A percentile compares a stretch with the other conserved stretches of the same genome.
Conservation (phyloP, 35 echinoderm and acorn worm genomes). For the Apostichopus californicus region DNA sequence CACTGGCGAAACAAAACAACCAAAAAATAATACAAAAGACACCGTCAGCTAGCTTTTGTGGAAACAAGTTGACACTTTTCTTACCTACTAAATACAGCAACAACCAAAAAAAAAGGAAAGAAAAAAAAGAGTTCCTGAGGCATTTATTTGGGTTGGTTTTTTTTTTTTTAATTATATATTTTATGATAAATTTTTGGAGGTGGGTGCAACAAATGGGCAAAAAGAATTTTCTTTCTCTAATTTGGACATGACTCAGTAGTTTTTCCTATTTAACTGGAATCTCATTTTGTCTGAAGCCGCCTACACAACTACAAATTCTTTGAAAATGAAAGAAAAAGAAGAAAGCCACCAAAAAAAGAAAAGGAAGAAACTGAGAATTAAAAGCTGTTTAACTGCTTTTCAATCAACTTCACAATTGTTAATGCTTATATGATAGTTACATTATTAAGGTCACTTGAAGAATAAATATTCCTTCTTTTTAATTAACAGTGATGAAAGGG, state of each 20-base stretch:
- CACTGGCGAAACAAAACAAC: neutral
- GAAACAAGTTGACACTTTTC: neutral
- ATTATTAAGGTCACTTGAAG: no score
- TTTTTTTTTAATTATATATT: neutral
- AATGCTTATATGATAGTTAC: no score
- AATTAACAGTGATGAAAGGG: no score
- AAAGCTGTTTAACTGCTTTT: no score
- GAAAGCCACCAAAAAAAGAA: no score
- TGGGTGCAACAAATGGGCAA: neutral
- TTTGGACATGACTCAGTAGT: neutral
- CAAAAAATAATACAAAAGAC: neutral
- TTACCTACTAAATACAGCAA: neutral
- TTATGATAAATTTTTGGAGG: neutral
- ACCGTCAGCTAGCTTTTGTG: neutral
- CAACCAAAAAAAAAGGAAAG: no score
- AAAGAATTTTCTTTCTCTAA: neutral
- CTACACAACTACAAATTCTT: no score
- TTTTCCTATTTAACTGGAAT: neutral
- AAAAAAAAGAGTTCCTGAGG: neutral
- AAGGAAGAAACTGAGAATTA: no score
- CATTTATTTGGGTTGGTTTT: neutral
- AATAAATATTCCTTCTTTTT: no score
- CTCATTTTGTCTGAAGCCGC: no score
- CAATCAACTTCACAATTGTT: no score
- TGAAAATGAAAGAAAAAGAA: no score